These are phyloP conservation scores for Drosophila merina DNA, from an alignment of 2,888 invertebrate species.

Conservation along the genomic window DNA sequence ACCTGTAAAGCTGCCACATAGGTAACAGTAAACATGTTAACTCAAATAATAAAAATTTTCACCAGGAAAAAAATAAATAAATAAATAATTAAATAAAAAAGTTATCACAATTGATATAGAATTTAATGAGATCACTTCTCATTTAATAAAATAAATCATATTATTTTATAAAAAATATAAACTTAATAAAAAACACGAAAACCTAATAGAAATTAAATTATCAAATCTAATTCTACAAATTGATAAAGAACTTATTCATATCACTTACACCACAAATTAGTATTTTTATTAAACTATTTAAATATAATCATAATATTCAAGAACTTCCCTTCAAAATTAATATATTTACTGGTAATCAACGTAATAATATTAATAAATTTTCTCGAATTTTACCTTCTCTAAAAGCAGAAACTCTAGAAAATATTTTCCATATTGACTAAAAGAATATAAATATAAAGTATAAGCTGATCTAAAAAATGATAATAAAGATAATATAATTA, in stretches of 20 bases:
- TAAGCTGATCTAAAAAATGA: constrained; percentile 88
- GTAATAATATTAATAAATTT: constrained; percentile 87
- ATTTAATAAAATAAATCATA: constrained; percentile 85
- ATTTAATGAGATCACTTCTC: constrained; percentile 84
- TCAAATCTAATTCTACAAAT: constrained; percentile 85
- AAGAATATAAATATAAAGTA: constrained; percentile 87
- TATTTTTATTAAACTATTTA: constrained; percentile 88
- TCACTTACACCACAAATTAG: constrained; percentile 88
- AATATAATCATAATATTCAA: constrained; percentile 85
- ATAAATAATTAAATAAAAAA: constrained; percentile 81
- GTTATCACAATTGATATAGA: constrained; percentile 84
- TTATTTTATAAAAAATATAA: constrained; percentile 85
- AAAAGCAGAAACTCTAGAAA: constrained; percentile 85
- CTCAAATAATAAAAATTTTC: no score
- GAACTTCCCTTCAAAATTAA: constrained; percentile 86
- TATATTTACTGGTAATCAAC: constrained; percentile 88
- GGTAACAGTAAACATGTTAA: no score
- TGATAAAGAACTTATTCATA: constrained; percentile 84
- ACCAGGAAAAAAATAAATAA: no score
- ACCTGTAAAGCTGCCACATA: no score
- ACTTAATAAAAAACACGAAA: constrained; percentile 81
- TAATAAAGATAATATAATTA: constrained; percentile 86
- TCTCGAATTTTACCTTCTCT: constrained; percentile 85
- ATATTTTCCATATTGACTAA: constrained; percentile 86
- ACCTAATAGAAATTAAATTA: constrained; percentile 84